These are phyloP conservation scores for Epinephelus coioides DNA, from an alignment of 2,797 vertebrate genomes.

Conservation along the genomic window DNA sequence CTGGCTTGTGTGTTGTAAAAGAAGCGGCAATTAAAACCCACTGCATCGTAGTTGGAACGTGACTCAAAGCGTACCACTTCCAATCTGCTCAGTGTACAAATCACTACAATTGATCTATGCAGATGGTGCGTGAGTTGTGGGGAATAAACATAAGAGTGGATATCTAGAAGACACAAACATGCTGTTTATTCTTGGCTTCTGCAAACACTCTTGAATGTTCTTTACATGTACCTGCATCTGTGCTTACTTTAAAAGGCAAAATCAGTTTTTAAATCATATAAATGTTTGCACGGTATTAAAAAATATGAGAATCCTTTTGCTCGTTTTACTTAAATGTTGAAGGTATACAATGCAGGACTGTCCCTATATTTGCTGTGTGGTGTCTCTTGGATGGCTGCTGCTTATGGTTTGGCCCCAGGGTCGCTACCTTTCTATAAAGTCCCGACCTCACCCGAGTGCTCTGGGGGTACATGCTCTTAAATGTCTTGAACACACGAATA, in stretches of 20 bases:
- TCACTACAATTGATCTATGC: conserved; percentile 55
- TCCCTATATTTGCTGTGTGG: too few relatives aligned
- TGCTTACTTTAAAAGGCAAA: neutral
- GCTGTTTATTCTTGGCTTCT: conserved; percentile 3
- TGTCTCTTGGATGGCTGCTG: too few relatives aligned
- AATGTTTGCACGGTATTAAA: neutral
- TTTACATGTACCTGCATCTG: neutral
- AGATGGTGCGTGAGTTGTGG: conserved; percentile 9
- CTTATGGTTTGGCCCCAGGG: too few relatives aligned
- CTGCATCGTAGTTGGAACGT: conserved; percentile 36
- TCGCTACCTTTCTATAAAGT: too few relatives aligned
- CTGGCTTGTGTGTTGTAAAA: conserved; percentile 46
- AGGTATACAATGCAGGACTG: too few relatives aligned
- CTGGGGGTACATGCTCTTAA: too few relatives aligned
- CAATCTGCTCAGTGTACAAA: conserved; percentile 48
- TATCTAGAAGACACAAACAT: neutral
- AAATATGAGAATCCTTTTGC: neutral
- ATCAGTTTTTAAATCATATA: neutral
- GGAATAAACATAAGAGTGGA: conserved; percentile 11
- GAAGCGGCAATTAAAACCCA: conserved; percentile 55
- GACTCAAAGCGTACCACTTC: conserved; percentile 26
- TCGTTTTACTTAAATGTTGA: neutral
- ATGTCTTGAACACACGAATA: too few relatives aligned
- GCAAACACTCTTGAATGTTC: neutral
- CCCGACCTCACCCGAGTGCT: too few relatives aligned